Conservation (phyloP, 1,140 invertebrate genomes). For the Neuroterus valhalla region DNA sequence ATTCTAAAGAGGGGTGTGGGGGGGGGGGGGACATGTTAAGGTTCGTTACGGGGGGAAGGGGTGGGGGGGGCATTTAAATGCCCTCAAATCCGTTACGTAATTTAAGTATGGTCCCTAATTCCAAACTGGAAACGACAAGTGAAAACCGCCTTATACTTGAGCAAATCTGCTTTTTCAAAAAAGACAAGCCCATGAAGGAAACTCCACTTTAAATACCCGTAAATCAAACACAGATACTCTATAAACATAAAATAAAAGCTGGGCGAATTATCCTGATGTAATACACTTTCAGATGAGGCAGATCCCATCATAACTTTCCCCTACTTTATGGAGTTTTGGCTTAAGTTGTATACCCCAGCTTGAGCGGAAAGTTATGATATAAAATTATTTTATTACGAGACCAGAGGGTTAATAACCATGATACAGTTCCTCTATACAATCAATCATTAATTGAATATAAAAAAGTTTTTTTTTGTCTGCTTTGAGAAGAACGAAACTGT, state of each 20-base stretch:
- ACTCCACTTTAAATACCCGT: not conserved
- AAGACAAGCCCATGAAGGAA: not conserved
- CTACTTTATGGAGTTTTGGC: not conserved
- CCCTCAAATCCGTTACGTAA: too few species aligned
- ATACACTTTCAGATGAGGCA: not conserved
- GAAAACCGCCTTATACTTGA: too few species aligned
- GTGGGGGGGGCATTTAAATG: too few species aligned
- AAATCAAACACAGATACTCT: not conserved
- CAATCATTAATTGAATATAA: not conserved
- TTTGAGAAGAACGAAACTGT: too few species aligned
- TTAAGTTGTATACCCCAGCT: not conserved
- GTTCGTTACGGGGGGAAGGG: too few species aligned
- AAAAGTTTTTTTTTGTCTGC: not conserved
- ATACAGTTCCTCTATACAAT: slow-evolving; percentile 4
- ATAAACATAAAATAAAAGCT: not conserved
- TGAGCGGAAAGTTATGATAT: not conserved
- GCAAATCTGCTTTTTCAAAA: too few species aligned
- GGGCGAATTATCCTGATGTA: not conserved
- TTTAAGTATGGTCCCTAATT: too few species aligned
- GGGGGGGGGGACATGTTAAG: too few species aligned
- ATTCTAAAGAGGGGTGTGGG: too few species aligned
- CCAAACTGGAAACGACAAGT: too few species aligned
- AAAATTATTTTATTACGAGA: not conserved
- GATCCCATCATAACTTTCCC: not conserved
- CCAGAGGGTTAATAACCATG: not conserved